Evolutionary conservation across 2,113 vertebrate genomes (phyloP).

Genomic region (Aepyceros melampus): DNA sequence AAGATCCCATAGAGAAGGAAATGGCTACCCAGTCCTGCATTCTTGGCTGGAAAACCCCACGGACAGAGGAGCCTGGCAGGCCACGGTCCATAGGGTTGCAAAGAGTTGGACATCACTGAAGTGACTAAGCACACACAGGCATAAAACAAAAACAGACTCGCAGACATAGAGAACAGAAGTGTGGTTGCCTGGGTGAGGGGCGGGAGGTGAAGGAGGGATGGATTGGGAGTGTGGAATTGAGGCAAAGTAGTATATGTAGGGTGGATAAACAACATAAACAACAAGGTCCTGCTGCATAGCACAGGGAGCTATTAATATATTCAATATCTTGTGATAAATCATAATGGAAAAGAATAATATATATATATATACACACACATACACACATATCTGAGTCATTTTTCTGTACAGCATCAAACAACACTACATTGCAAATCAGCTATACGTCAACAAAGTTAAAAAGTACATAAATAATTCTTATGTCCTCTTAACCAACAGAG

Average conservation of each 20-base stretch:
- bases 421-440: background rate
- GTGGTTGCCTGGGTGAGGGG: accelerated
- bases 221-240: background rate
- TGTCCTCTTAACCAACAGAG: background rate
- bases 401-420: background rate
- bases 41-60: background rate
- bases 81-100: background rate
- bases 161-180: background rate
- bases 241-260: background rate
- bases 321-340: background rate
- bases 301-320: background rate
- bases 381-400: background rate
- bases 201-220: background rate
- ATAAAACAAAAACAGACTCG: background rate
- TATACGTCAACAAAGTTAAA: background rate
- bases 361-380: accelerated
- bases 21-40: background rate
- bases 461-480: background rate
- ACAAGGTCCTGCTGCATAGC: background rate
- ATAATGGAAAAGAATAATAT: background rate
- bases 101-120: background rate
- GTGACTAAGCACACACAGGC: background rate
- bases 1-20: background rate
- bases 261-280: background rate
- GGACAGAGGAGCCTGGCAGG: background rate